Evolutionary conservation across 2,113 vertebrate genomes (phyloP), one percentile per base, ranked within the genome.

Genomic region (Ploceus nigricollis): DNA sequence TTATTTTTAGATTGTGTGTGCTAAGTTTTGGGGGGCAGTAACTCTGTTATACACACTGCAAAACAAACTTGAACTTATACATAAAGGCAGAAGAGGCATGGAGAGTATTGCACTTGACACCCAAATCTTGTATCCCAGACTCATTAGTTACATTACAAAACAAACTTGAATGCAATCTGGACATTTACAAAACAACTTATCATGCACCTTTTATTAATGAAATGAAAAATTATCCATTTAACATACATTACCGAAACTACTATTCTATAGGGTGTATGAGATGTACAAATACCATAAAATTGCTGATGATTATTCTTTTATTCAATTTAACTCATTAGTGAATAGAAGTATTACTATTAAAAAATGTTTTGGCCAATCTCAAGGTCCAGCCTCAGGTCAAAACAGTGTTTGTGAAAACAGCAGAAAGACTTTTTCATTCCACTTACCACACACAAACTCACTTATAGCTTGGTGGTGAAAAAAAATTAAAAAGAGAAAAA

Each of bases 381-480:
- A 97, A 98, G 97, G 97, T 96, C 98, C 98, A 97, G 98, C 98
- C 98, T 98, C 89, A 63, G 94, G 96, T 94, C 96, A 98, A 98
- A 98, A 98, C 84, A 65, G 57, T 83, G 91, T 90, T 96, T 54
- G 87, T 86, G 95, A 96, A 97, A 98, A 85, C n/a, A 97, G 75
- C 45, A 96, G 73, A 91, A 90, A 87, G 45, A 95, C 42, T 82
- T 90, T 92, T 96, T 78, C 76, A 94, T 96, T 89, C 58, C 71
- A 80, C 66, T 83, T 51, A 70, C 66, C 87, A 90, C 48, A 84
- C 25, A 87, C 40, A 96, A 82, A 80, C 39, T 82, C 45, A 82
- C 63, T 82, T 31, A 37, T 7, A 69, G 39, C 80, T 92, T 72
- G 44, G 19, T 63, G 17, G 10, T 65, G 28, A 6, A 71, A 30